phyloP scores from a whole-genome alignment of 1,140 invertebrate genomes.

The Panagrolaimus sp. region DNA sequence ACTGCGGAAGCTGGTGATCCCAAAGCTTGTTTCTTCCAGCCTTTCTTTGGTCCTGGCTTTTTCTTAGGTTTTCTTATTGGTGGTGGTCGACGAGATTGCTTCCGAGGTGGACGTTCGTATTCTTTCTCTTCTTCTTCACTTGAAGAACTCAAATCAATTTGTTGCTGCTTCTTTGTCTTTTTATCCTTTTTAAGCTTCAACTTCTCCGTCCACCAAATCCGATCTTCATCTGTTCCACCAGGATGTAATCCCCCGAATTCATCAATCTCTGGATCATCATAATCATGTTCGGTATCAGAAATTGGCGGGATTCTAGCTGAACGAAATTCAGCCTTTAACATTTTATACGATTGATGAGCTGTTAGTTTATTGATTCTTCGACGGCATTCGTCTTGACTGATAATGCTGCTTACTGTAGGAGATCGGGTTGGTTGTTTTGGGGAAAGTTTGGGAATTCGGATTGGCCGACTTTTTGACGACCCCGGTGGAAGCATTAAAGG shows the following conservation, averaged over 20 bases:
- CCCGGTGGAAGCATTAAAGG: not conserved
- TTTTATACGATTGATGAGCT: not conserved
- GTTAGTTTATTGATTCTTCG: not conserved
- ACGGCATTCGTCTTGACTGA: not conserved
- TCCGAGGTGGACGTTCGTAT: not conserved
- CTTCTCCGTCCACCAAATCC: not conserved
- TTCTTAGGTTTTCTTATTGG: not conserved
- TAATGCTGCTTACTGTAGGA: not conserved
- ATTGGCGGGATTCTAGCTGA: not conserved
- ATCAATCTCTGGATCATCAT: not conserved
- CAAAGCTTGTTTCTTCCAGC: not conserved
- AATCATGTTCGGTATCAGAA: slow-evolving; percentile 9
- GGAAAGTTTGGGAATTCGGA: not conserved
- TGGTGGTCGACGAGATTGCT: not conserved
- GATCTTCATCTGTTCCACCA: not conserved
- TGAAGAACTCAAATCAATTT: not conserved
- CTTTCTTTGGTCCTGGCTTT: not conserved
- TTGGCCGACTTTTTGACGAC: not conserved
- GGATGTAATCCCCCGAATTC: not conserved
- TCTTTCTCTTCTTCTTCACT: not conserved
- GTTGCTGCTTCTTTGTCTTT: not conserved
- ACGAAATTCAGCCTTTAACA: not conserved
- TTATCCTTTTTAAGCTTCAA: not conserved
- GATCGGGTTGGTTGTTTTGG: not conserved
- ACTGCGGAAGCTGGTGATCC: slow-evolving; percentile 64